A percentile compares a stretch with the other conserved stretches of the same genome.
phyloP scores from a whole-genome alignment of 2,113 vertebrate genomes.

The Oryzias javanicus region DNA sequence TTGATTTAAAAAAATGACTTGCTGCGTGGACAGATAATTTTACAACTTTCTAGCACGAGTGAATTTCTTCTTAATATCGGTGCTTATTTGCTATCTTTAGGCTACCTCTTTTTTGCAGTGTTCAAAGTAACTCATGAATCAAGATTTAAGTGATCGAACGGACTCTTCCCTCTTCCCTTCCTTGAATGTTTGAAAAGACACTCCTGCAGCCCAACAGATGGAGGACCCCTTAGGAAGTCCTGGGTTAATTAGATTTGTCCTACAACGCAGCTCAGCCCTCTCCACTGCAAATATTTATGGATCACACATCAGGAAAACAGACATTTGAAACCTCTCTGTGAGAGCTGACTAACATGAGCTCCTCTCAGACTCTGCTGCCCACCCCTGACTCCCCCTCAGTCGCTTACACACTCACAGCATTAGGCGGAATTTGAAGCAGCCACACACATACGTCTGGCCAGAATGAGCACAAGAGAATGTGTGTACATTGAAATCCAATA shows the following conservation, averaged over 20 bases:
- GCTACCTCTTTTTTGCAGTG: no score
- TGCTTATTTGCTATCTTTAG: no score
- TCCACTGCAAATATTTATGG: constrained; percentile 79
- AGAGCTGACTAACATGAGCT: constrained; percentile 63
- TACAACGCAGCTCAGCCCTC: constrained; percentile 63
- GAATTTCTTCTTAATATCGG: no score
- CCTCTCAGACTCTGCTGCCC: constrained; percentile 33
- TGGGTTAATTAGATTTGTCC: constrained; percentile 79
- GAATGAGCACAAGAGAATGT: constrained; percentile 34
- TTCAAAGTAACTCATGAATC: constrained; percentile 32
- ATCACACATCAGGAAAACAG: constrained; percentile 75
- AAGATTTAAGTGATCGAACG: constrained; percentile 35
- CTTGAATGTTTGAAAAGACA: constrained; percentile 58
- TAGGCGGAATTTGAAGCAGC: constrained; percentile 31
- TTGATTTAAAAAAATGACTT: no score
- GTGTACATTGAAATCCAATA: constrained; percentile 29
- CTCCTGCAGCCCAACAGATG: constrained; percentile 42
- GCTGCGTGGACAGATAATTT: no score
- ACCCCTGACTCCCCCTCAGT: constrained; percentile 16
- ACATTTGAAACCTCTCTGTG: constrained; percentile 71
- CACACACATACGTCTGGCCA: constrained; percentile 22
- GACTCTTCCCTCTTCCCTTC: constrained; percentile 57
- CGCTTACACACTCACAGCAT: constrained; percentile 15
- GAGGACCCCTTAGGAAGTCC: constrained; percentile 67
- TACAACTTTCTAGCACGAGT: no score